Base-by-base conservation (phyloP, 2,113 vertebrate species). In the Peromyscus californicus region DNA sequence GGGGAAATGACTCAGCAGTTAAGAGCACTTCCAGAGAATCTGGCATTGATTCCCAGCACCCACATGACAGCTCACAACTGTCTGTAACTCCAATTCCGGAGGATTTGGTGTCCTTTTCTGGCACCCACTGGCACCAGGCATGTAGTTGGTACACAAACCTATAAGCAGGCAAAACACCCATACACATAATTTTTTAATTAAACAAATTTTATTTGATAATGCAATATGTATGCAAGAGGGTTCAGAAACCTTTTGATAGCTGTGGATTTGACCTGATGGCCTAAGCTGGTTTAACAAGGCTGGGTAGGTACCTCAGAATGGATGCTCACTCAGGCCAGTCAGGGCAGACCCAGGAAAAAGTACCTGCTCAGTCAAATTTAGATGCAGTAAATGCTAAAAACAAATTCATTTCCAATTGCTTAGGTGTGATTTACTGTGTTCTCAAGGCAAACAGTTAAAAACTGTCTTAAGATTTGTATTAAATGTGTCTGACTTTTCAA, bases 341-440 rank as follows among this genome's bases (percentile, higher is more conserved):
- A 10, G 61, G 42, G 15, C 9, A 69, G 17, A 86, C 48, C n/a
- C 16, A 59, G n/a, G 39, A 70, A 15, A 92, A 54, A 8, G 31
- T 51, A 21, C 31, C 45, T 45, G 42, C 6, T 48, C 45, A 7
- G 33, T 76, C 2, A 15, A 48, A 13, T 89, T 57, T 76, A 65
- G 89, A 13, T 39, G 33, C 3, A 16, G 15, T 6, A 72, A 76
- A 39, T 90, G 7, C 74, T 92, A 22, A n/a, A 89, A 95, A 59
- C 15, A 91, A 54, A 79, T 92, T 96, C 45, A 89, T 61, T 67
- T 89, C 51, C 82, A 72, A 17, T 89, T 87, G 36, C 57, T 89
- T 78, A 42, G 85, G 17, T 22, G 92, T 82, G 48, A 45, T 63
- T 82, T 91, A 51, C 26, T 89, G 90, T 72, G 59, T 78, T 63